phyloP scores from a whole-genome alignment of 2,797 vertebrate species.

The Labeo calbasu region DNA sequence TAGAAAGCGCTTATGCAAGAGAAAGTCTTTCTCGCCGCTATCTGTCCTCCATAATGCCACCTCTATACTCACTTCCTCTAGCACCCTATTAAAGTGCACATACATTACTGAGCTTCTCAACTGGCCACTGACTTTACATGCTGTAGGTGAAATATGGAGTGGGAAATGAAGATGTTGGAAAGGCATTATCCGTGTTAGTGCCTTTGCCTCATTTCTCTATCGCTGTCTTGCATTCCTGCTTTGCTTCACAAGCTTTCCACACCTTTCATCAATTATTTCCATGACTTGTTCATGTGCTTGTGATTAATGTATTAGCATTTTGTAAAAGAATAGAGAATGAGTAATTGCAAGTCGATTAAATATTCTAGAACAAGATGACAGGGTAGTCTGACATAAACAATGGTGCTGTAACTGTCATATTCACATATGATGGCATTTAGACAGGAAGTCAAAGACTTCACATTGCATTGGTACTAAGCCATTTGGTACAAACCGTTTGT shows the following conservation, averaged over 20 bases:
- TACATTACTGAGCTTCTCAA: conserved; percentile 20
- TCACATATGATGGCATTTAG: not conserved
- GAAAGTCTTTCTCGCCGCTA: conserved; percentile 1
- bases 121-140: conserved; percentile 3
- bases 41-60: conserved; percentile 56
- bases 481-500: too few species aligned
- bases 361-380: not conserved
- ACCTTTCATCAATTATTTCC: not conserved
- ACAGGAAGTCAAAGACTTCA: not conserved
- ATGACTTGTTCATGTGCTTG: not conserved
- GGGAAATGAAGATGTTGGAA: conserved; percentile 32
- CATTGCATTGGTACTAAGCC: not conserved
- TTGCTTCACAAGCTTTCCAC: conserved; percentile 12
- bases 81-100: conserved; percentile 38
- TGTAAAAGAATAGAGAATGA: not conserved
- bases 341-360: not conserved
- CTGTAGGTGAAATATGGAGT: conserved; percentile 12
- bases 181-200: not conserved
- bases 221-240: not conserved
- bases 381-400: not conserved
- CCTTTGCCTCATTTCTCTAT: not conserved
- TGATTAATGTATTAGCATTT: not conserved
- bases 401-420: not conserved
- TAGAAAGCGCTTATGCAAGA: conserved; percentile 15
- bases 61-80: not conserved